Evolutionary conservation across 1,140 invertebrate species (phyloP).

Genomic region (Rhopalosiphum padi): DNA sequence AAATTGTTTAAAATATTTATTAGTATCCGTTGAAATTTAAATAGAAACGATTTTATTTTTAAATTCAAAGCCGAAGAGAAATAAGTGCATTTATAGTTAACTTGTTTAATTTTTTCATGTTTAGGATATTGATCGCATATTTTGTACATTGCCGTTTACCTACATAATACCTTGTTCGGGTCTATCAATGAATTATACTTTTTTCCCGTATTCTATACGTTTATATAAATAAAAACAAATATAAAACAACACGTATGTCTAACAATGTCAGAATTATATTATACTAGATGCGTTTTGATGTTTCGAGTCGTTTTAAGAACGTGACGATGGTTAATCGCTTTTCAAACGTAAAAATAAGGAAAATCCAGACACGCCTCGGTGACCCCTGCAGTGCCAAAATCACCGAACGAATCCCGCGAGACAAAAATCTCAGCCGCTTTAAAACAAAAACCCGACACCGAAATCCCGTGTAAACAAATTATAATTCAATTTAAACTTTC

Average conservation of each 20-base stretch:
- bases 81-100: neutral
- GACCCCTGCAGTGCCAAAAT: neutral
- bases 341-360: neutral
- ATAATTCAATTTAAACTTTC: neutral
- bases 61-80: neutral
- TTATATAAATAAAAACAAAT: neutral
- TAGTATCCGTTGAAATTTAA: neutral
- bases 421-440: neutral
- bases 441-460: neutral
- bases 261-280: neutral
- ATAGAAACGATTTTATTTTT: neutral
- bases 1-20: neutral
- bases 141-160: neutral
- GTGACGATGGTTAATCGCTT: neutral
- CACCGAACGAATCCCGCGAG: neutral
- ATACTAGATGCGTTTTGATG: neutral
- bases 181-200: neutral
- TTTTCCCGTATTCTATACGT: neutral
- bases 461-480: neutral
- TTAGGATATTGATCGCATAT: neutral
- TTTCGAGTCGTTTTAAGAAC: neutral
- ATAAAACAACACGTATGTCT: neutral
- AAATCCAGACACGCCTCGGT: neutral
- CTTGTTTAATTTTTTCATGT: neutral
- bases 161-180: neutral